Evolutionary conservation across 2,797 vertebrate species (phyloP).

Genomic region (Pempheris klunzingeri): DNA sequence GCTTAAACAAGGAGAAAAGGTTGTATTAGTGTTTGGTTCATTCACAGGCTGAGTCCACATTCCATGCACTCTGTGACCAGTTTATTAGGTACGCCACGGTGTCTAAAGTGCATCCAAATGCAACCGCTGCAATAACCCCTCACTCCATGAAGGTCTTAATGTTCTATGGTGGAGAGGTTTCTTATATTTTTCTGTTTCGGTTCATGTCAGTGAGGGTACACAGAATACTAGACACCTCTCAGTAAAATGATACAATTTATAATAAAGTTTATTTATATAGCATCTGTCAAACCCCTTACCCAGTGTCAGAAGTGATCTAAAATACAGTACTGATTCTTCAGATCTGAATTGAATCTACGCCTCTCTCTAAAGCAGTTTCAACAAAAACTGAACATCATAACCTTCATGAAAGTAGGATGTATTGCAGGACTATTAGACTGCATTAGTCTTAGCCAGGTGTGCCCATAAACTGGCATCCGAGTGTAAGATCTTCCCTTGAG

Average conservation of each 20-base stretch:
- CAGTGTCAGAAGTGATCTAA: not conserved
- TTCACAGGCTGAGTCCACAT: slow-evolving; percentile 68
- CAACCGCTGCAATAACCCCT: not conserved
- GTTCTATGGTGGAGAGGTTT: not conserved
- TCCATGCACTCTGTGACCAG: not conserved
- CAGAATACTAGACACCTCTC: not conserved
- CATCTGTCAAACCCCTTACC: too few relatives aligned
- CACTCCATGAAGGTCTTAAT: not conserved
- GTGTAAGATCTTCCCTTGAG: not conserved
- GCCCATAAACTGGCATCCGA: slow-evolving; percentile 17
- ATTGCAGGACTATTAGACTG: not conserved
- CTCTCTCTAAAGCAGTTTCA: not conserved
- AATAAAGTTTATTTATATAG: too few relatives aligned
- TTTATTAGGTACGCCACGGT: slow-evolving; percentile 16
- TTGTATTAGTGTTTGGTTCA: slow-evolving; percentile 86
- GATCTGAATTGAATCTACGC: not conserved
- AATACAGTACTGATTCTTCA: not conserved
- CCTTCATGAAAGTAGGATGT: not conserved
- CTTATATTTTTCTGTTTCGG: not conserved
- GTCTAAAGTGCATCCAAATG: not conserved
- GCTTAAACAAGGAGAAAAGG: slow-evolving; percentile 87
- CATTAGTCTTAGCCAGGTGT: not conserved
- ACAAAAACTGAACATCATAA: slow-evolving; percentile 1
- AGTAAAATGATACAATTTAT: not conserved
- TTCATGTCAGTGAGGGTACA: not conserved